phyloP scores from a whole-genome alignment of 2,113 vertebrate genomes.

The Xerus inauris region DNA sequence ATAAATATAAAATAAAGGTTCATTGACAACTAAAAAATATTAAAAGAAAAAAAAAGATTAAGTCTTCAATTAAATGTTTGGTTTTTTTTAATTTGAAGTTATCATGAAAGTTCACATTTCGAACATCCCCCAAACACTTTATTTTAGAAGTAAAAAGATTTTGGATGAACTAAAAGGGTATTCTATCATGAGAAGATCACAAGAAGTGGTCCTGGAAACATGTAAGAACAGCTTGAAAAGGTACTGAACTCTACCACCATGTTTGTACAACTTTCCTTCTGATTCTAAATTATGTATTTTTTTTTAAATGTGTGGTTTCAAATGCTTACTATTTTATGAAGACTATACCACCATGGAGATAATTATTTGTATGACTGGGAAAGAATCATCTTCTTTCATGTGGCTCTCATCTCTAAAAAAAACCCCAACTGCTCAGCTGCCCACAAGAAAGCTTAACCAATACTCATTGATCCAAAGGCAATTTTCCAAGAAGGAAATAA shows the following conservation, averaged over 20 bases:
- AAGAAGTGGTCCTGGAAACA: neutral
- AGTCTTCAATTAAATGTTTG: neutral
- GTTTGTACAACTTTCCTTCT: neutral
- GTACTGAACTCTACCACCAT: neutral
- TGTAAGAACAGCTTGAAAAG: neutral
- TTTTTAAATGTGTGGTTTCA: constrained; percentile 27
- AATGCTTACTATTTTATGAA: constrained; percentile 17
- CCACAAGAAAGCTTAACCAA: constrained; percentile 46
- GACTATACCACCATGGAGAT: neutral
- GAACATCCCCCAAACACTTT: neutral
- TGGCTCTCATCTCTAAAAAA: constrained; percentile 50
- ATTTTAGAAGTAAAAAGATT: constrained; percentile 30
- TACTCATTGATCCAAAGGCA: neutral
- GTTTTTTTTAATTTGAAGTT: constrained; percentile 1
- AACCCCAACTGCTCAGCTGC: neutral
- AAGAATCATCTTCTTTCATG: neutral
- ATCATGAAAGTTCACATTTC: constrained; percentile 44
- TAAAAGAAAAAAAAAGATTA: too few species aligned
- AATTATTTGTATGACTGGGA: neutral
- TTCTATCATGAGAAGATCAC: neutral
- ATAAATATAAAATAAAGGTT: too few species aligned
- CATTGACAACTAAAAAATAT: too few species aligned
- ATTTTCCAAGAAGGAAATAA: constrained; percentile 56
- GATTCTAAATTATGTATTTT: neutral
- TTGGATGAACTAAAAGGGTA: neutral